These are phyloP conservation scores for Unio delphinus DNA, from an alignment of 2,888 invertebrate species.

Conservation along the genomic window DNA sequence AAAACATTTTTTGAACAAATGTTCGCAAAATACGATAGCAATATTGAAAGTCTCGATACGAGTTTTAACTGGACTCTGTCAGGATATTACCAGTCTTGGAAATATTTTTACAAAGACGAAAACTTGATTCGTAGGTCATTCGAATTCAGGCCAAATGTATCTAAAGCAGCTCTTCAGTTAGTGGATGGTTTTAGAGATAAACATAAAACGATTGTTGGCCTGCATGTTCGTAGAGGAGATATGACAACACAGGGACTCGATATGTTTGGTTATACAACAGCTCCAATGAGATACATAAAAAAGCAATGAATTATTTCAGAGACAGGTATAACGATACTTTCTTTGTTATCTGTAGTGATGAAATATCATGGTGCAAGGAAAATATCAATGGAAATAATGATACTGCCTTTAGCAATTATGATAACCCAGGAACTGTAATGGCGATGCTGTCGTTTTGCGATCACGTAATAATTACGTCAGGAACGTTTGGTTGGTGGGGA, in stretches of 20 bases:
- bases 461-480: no score
- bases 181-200: no score
- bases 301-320: constrained; percentile 41
- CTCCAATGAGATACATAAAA: constrained; percentile 36
- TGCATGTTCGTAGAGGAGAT: constrained; percentile 44
- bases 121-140: not conserved
- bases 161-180: no score
- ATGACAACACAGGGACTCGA: constrained; percentile 16
- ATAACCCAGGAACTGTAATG: no score
- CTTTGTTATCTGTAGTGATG: no score
- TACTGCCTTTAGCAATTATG: no score
- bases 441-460: no score
- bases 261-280: constrained; percentile 40
- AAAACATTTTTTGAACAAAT: constrained; percentile 16
- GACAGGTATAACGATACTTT: constrained; percentile 11
- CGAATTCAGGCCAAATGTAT: no score
- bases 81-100: constrained; percentile 54
- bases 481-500: no score
- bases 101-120: constrained; percentile 38
- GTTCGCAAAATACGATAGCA: constrained; percentile 23
- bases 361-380: no score
- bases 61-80: constrained; percentile 37
- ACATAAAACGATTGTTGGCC: no score
- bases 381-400: no score
- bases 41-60: constrained; percentile 18